Base-by-base conservation (phyloP, 2,113 vertebrate genomes). In the Pteronura brasiliensis region DNA sequence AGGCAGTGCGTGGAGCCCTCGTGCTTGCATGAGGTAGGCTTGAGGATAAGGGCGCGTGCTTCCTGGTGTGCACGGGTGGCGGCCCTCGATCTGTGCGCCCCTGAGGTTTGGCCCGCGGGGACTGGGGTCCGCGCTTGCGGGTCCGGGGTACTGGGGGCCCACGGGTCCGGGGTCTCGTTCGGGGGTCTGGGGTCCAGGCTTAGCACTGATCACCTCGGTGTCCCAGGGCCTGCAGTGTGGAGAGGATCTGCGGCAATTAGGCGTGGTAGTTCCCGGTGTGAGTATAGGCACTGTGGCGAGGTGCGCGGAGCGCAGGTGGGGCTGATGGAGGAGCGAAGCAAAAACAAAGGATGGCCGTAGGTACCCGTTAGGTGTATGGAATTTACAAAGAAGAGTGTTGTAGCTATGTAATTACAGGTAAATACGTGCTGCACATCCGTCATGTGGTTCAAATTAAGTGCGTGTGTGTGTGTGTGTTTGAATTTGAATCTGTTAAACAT, bases 221-320 rank as follows among this genome's bases (percentile, higher is more conserved):
- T 65, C 13, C 29, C 29, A 13, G 63, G 29, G 63, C 29, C 69
- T 1, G 69, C 36, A 13, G 69, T 5, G n/a, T 72, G 69, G 69
- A 11, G 21, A 3, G 36, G 20, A 36, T 11, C 7, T 36, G 69
- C 17, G 69, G 36, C 11, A 5, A 39, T 36, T 4, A 12, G n/a
- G 4, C 2, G 10, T 25, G 1, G n/a, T 72, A 11, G 36, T 39
- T 25, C 20, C 4, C 20, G 13, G 21, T 39, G n/a, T 39, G 69
- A 39, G 1, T 21, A 11, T 39, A 20, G 9, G 36, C 9, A 4
- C 36, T 2, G 9, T 10, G 3, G 21, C 0, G 39, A 74, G 6
- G 23, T 12, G 39, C 4, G 71, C 7, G 71, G 10, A 44, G 71
- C 39, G 0, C 71, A 7, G 71, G 71, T 4, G 71, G 39, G 39